Base-by-base conservation (phyloP, 2,797 vertebrate species). In the Brachyalestes nurse region DNA sequence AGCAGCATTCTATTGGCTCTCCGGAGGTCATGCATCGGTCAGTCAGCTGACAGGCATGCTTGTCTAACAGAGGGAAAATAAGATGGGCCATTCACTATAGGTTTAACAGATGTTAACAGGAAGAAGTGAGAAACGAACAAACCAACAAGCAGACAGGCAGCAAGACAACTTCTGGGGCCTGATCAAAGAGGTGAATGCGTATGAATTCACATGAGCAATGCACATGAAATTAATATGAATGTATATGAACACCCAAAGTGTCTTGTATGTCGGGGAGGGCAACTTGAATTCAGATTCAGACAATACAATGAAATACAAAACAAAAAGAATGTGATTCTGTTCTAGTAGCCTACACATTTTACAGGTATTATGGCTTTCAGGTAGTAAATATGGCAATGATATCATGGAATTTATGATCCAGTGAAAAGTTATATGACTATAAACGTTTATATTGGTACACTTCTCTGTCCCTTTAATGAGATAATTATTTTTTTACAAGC, bases 1-100 rank as follows among this genome's bases (percentile, higher is more conserved):
- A 25, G 17, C 71, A 57, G 53, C 16, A 42, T 73, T 73, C 53
- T 73, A 58, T 73, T 73, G 53, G 23, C 71, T 73, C 71, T 73
- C 45, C 25, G 62, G 49, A 40, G n/a, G 47, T 62, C 76, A 78
- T 71, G 66, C 66, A 38, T 49, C 13, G 60, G 53, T 70, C 55
- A 78, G 17, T 23, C 67, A 23, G 67, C 42, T 61, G 55, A 49
- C 17, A 78, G 13, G 10, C 77, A 64, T 64, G 34, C 49, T 28
- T 65, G 2, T 79, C 21, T 55, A n/a, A 13, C 21, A 55, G 69
- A 13, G 28, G 45, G 65, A 73, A 64, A 25, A 65, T 38, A 55
- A 42, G 34, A 19, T 23, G 45, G 23, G 13, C 42, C 38, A 67
- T 21, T 49, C 23, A 51, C 21, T 51, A 73, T n/a, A 58, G 53